Percentiles rank a stretch among this genome's conserved stretches.
Conservation (phyloP, 2,888 invertebrate species). For the Neria commutata region DNA sequence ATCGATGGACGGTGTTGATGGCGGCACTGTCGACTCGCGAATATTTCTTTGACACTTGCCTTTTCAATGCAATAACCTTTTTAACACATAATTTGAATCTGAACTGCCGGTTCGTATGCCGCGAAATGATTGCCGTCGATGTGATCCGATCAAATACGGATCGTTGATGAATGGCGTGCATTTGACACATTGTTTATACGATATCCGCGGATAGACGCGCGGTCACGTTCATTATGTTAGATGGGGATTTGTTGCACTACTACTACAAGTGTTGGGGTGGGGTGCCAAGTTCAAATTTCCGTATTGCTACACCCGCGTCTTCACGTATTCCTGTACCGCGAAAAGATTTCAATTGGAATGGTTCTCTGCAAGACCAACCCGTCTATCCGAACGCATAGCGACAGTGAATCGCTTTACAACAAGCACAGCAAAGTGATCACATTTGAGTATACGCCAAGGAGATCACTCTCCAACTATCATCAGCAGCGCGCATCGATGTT, state of each 20-base stretch:
- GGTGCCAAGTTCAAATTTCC: too few species aligned
- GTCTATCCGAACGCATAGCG: too few species aligned
- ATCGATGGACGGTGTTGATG: background rate
- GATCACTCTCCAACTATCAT: too few species aligned
- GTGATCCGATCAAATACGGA: slow-evolving; percentile 50
- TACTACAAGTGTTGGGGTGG: too few species aligned
- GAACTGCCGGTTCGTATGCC: slow-evolving; percentile 43
- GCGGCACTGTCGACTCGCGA: slow-evolving; percentile 20
- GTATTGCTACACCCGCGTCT: too few species aligned
- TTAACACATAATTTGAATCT: slow-evolving; percentile 57
- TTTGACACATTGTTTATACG: slow-evolving; percentile 44
- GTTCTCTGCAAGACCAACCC: too few species aligned
- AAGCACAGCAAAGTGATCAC: too few species aligned
- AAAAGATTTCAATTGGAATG: too few species aligned
- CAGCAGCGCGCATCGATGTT: background rate
- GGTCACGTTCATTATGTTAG: background rate
- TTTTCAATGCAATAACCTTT: slow-evolving; percentile 48
- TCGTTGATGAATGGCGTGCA: slow-evolving; percentile 53
- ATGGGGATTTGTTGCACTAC: too few species aligned
- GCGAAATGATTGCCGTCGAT: slow-evolving; percentile 44
- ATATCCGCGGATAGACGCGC: slow-evolving; percentile 5
- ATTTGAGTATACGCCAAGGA: too few species aligned
- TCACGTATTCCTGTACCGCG: too few species aligned
- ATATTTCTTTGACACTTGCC: slow-evolving; percentile 44
- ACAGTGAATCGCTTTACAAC: too few species aligned